Base-by-base conservation (phyloP, 2,797 vertebrate species). In the Phoeniculus purpureus region DNA sequence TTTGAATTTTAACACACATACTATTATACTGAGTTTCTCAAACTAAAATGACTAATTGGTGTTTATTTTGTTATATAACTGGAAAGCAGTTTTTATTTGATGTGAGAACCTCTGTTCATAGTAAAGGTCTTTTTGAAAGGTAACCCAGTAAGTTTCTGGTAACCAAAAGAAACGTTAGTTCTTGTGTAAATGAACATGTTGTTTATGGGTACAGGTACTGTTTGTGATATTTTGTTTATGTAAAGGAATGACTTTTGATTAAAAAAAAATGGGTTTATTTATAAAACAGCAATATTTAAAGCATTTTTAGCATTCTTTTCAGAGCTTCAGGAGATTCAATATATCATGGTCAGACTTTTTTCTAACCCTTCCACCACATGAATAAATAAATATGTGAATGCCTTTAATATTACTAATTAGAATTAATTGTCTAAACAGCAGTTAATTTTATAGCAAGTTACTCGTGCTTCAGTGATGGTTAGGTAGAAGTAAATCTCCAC, bases 1-100 rank as follows among this genome's bases (percentile, higher is more conserved):
- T 59, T 85, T 85, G 94, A 92, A 93, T 43, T 43, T 43, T 87
- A 86, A 54, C 76, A 90, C 90, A 92, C 92, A 68, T 94, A 85
- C 87, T 92, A 85, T 77, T 86, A 55, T 84, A 94, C 76, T 95
- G 84, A 92, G 71, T 92, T 96, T 91, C 91, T 94, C 73, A 43
- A 66, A 97, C 97, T 98, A 97, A 98, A 97, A 96, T 20, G 77
- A 97, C 96, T 98, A 97, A 97, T 72, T 23, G 58, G 43, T 96
- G 81, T 96, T 94, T 90, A 55, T 96, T 92, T 91, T 81, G 65
- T 92, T 92, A n/a, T 95, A 65, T 95, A 91, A 95, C 90, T 96
- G 78, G 79, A 91, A 96, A 90, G 50, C 62, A 27, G 81, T 92
- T 90, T 93, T 95, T 89, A 50, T 94, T 45, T 96, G 75, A 80